Evolutionary conservation across 2,888 invertebrate genomes (phyloP), one percentile per base, ranked within the genome.

Genomic region (Ptychoptera albimana): DNA sequence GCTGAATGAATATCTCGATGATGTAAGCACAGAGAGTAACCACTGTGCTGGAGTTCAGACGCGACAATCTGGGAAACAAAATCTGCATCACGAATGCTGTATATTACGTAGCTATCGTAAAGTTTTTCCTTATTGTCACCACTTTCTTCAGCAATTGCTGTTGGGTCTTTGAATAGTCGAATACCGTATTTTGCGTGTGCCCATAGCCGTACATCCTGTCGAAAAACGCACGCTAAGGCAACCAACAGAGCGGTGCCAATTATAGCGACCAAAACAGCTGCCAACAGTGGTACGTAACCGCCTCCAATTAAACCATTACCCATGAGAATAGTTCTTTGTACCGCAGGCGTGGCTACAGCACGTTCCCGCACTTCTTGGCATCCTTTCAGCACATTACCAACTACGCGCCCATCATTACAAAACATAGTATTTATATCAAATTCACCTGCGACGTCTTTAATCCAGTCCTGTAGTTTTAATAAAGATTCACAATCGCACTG

Each of bases 71-170:
- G 76, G 61, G 63, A 80, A 70, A 75, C 74, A 57, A 71, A 79
- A 71, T 69, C 80, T 64, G 71, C 83, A 72, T 88, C 87, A 53
- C 81, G 75, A 53, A 78, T 77, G 62, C 83, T 82, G 69, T 89
- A 91, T 49, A 86, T 79, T 60, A 91, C 75, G 68, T 89, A 91
- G 47, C 86, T 87, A 62, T 91, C 89, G 65, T 83, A 88, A 9
- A 83, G 71, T 55, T 82, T 77, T 58, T 81, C 79, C 63, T 70
- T 55, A 14, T 49, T 48, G 30, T 49, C 49, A 23, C 37, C 38
- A 13, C 13, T 41, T 10, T 10, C 23, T 7, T 34, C 34, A 8
- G 40, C 38, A 12, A 41, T 41, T 10, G 48, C 46, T 10, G 49
- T 46, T 37, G 46, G 43, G 46, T 49, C 49, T 66, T 79, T 79